phyloP scores from a whole-genome alignment of 2,797 vertebrate species.

The Falco biarmicus region DNA sequence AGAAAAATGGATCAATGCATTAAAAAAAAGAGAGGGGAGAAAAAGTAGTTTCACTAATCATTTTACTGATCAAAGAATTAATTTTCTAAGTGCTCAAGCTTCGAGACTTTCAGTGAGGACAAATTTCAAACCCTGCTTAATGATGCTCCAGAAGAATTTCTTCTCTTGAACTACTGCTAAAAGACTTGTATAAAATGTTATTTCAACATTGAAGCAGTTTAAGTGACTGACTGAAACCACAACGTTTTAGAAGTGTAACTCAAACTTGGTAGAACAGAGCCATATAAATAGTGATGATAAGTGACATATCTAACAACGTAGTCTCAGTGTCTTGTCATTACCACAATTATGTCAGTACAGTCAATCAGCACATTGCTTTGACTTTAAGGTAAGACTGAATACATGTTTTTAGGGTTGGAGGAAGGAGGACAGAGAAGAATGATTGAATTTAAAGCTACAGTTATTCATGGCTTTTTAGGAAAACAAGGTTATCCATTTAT shows the following conservation, averaged over 20 bases:
- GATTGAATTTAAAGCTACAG: constrained; percentile 69
- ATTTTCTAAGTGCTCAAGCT: constrained; percentile 73
- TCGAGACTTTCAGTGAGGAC: constrained; percentile 59
- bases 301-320: constrained; percentile 76
- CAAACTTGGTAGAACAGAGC: constrained; percentile 72
- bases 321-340: constrained; percentile 78
- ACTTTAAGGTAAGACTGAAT: constrained; percentile 77
- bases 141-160: constrained; percentile 56
- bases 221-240: constrained; percentile 79
- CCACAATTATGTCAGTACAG: constrained; percentile 81
- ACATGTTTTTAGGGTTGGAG: constrained; percentile 70
- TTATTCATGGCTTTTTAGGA: constrained; percentile 68
- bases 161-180: constrained; percentile 73
- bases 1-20: constrained; percentile 54
- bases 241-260: constrained; percentile 75
- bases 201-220: constrained; percentile 77
- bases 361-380: constrained; percentile 81
- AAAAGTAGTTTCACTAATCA: constrained; percentile 64
- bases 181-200: constrained; percentile 74
- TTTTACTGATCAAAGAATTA: constrained; percentile 74
- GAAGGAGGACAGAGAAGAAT: constrained; percentile 45
- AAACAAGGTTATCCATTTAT: constrained; percentile 77
- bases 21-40: background rate
- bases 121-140: constrained; percentile 74
- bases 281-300: constrained; percentile 81